phyloP scores from a whole-genome alignment of 2,888 invertebrate genomes.

The Caenorhabditis sp. region DNA sequence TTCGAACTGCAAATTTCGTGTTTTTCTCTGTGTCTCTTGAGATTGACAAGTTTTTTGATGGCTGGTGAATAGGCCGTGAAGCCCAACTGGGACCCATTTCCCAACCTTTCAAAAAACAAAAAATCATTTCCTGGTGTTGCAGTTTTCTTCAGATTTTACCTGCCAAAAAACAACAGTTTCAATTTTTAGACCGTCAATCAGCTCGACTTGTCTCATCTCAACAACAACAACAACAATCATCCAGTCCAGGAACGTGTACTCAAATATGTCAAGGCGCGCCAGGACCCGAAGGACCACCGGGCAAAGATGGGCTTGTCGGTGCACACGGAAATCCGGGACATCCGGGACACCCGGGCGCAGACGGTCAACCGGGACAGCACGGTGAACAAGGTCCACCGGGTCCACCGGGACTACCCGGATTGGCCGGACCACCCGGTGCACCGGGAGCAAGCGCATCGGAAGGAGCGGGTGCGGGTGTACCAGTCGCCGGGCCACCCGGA shows the following conservation, averaged over 20 bases:
- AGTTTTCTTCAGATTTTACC: too few species aligned
- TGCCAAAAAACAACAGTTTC: too few species aligned
- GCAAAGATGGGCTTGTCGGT: slow-evolving; percentile 54
- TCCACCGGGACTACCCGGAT: slow-evolving; percentile 41
- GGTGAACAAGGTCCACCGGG: slow-evolving; percentile 49
- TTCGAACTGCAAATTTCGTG: too few species aligned
- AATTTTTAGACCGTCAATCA: background rate
- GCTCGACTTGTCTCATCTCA: background rate
- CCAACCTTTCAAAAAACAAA: too few species aligned
- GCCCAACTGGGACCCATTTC: too few species aligned
- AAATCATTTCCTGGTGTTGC: too few species aligned
- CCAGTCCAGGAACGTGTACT: slow-evolving; percentile 20
- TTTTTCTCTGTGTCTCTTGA: too few species aligned
- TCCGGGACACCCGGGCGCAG: slow-evolving; percentile 44
- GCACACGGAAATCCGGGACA: slow-evolving; percentile 52
- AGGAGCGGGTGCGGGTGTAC: slow-evolving; percentile 10
- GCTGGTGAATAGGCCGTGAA: too few species aligned
- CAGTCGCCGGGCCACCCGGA: slow-evolving; percentile 43
- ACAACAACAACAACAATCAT: too few species aligned
- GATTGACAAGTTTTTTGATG: too few species aligned
- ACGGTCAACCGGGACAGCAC: slow-evolving; percentile 43
- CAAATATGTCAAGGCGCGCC: slow-evolving; percentile 48
- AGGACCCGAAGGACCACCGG: slow-evolving; percentile 52
- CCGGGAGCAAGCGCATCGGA: slow-evolving; percentile 28
- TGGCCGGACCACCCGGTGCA: slow-evolving; percentile 46